Conservation (phyloP, 2,113 vertebrate genomes). For the Eulemur rufifrons region DNA sequence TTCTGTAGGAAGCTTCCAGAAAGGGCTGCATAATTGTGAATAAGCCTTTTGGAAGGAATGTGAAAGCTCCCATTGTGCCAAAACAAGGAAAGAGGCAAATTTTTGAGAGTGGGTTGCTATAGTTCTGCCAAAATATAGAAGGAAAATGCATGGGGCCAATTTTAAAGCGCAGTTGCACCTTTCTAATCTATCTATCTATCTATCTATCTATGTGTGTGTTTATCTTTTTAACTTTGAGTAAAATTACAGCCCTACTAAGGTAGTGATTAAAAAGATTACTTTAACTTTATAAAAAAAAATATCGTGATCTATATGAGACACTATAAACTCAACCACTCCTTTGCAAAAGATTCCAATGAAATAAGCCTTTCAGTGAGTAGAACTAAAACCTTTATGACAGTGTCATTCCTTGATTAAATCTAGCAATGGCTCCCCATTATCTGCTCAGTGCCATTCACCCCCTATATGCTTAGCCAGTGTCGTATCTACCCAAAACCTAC, state of each 20-base stretch:
- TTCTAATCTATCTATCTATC: background rate
- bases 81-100: background rate
- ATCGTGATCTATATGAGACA: background rate
- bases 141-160: background rate
- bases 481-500: background rate
- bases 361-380: background rate
- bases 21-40: slow-evolving; percentile 12
- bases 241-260: background rate
- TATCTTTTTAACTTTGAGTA: background rate
- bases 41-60: slow-evolving; percentile 35
- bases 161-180: slow-evolving; percentile 49
- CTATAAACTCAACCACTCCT: background rate
- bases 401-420: rapidly evolving
- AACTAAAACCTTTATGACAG: background rate
- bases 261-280: background rate
- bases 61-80: slow-evolving; percentile 51
- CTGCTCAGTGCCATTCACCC: background rate
- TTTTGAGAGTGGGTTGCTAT: background rate
- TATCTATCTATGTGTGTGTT: too few relatives aligned
- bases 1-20: slow-evolving; percentile 35
- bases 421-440: rapidly evolving
- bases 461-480: background rate
- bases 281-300: background rate
- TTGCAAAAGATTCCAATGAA: background rate
- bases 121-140: slow-evolving; percentile 20